Percentiles rank a stretch among this genome's conserved stretches.
phyloP scores from a whole-genome alignment of 2,113 vertebrate genomes.

The Corapipo altera region DNA sequence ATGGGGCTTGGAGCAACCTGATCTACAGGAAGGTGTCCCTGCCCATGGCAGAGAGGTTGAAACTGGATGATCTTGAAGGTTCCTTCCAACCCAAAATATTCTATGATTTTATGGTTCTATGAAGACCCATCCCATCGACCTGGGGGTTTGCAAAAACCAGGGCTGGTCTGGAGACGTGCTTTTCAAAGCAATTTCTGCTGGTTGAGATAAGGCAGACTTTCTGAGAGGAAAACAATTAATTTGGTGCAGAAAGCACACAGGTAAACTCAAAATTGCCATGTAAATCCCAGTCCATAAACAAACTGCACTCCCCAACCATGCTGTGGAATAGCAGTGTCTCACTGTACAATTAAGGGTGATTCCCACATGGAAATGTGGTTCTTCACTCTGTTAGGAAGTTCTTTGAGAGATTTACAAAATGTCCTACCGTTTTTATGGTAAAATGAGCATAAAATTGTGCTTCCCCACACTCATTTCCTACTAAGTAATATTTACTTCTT shows the following conservation, averaged over 20 bases:
- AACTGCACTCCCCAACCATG: not conserved
- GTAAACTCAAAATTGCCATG: not conserved
- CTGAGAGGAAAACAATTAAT: not conserved
- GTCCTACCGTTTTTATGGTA: not conserved
- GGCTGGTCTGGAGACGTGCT: not conserved
- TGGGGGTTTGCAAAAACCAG: not conserved
- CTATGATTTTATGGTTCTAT: not conserved
- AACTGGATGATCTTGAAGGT: not conserved
- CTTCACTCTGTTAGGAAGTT: not conserved
- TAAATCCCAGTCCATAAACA: not conserved
- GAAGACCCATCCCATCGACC: not conserved
- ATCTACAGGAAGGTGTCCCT: not conserved
- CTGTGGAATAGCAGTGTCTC: not conserved
- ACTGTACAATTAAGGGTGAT: not conserved
- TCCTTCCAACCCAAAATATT: not conserved
- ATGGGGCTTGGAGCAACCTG: not conserved
- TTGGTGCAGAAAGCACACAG: not conserved
- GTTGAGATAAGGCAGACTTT: not conserved
- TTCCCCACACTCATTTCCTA: not conserved
- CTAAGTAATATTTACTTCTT: not conserved
- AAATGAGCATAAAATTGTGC: constrained; percentile 33
- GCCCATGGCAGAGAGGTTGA: not conserved
- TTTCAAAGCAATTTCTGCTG: not conserved
- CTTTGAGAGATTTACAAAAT: not conserved
- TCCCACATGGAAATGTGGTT: not conserved